A percentile compares a stretch with the other conserved stretches of the same genome.
These are phyloP conservation scores for Chrosomus eos DNA, from an alignment of 2,797 vertebrate species.

Conservation along the genomic window DNA sequence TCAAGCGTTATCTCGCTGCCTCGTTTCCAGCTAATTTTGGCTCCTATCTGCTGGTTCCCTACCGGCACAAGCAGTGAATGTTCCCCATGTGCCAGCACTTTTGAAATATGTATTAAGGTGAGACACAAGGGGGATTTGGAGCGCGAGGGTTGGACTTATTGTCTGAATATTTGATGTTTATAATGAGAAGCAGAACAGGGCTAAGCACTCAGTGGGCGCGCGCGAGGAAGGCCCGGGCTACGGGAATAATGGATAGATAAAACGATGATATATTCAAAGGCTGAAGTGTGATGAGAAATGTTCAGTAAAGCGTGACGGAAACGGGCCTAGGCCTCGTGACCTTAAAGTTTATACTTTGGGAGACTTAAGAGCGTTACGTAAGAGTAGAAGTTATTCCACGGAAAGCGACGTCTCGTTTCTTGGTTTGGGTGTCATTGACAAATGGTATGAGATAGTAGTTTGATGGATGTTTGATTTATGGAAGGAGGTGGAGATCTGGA, in stretches of 20 bases:
- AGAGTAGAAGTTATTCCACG: not conserved
- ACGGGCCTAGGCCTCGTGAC: slow-evolving; percentile 37
- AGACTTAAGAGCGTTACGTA: slow-evolving; percentile 15
- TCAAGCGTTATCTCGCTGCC: slow-evolving; percentile 10
- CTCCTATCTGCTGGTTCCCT: not conserved
- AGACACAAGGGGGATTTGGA: slow-evolving; percentile 62
- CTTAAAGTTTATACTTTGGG: slow-evolving; percentile 31
- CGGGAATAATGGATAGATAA: slow-evolving; percentile 69
- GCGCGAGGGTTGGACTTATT: slow-evolving; percentile 66
- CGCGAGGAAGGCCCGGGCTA: slow-evolving; percentile 6
- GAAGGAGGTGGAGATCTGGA: slow-evolving; percentile 51
- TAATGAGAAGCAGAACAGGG: slow-evolving; percentile 76
- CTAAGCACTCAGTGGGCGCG: slow-evolving; percentile 71
- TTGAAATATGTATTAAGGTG: slow-evolving; percentile 76
- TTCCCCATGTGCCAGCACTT: slow-evolving; percentile 64
- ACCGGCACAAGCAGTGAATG: not conserved
- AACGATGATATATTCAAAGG: slow-evolving; percentile 77
- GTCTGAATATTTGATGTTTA: slow-evolving; percentile 79
- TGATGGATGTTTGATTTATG: slow-evolving; percentile 40
- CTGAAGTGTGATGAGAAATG: slow-evolving; percentile 59
- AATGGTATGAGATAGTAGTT: slow-evolving; percentile 26
- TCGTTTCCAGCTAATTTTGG: slow-evolving; percentile 59
- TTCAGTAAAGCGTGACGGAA: slow-evolving; percentile 48
- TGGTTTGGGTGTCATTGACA: slow-evolving; percentile 24
- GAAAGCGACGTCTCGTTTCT: not conserved